Evolutionary conservation across 2,797 vertebrate species (phyloP).

Genomic region (Lagocephalus sceleratus): DNA sequence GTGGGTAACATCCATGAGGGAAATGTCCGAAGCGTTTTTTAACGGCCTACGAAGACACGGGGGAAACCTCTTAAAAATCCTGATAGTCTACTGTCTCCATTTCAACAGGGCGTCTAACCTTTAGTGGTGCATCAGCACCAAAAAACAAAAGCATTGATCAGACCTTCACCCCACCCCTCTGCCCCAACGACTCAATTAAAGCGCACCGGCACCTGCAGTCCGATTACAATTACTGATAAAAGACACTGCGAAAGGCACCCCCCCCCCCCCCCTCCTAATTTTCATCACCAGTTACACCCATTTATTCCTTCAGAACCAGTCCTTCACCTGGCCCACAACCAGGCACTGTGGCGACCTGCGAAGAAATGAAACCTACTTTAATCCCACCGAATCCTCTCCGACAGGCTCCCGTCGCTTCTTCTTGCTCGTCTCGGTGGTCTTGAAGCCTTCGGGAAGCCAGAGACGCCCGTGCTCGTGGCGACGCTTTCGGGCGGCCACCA

Average conservation of each 20-base stretch:
- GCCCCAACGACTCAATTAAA: constrained; percentile 56
- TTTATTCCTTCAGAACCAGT: constrained; percentile 24
- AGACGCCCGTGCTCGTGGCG: constrained; percentile 95
- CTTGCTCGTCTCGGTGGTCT: constrained; percentile 93
- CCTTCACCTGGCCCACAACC: constrained; percentile 4
- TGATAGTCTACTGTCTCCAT: constrained; percentile 19
- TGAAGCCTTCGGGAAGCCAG: constrained; percentile 98
- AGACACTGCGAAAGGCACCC: not conserved
- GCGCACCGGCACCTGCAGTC: constrained; percentile 43
- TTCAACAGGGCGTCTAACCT: constrained; percentile 23
- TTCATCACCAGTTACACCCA: constrained; percentile 23
- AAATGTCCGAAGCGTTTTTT: constrained; percentile 89
- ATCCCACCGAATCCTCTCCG: constrained; percentile 93
- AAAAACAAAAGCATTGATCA: constrained; percentile 62
- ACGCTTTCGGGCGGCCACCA: constrained; percentile 90
- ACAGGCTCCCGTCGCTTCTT: constrained; percentile 97
- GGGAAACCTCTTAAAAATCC: constrained; percentile 51
- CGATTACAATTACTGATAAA: constrained; percentile 53
- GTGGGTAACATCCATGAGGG: constrained; percentile 94
- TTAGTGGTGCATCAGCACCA: constrained; percentile 32
- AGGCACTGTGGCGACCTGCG: not conserved
- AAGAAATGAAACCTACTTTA: constrained; percentile 85
- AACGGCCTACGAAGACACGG: constrained; percentile 81
- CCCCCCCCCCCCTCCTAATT: constrained; percentile 27
- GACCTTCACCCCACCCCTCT: constrained; percentile 47